Evolutionary conservation across 1,140 invertebrate genomes (phyloP).

Genomic region (Drusus annulatus): DNA sequence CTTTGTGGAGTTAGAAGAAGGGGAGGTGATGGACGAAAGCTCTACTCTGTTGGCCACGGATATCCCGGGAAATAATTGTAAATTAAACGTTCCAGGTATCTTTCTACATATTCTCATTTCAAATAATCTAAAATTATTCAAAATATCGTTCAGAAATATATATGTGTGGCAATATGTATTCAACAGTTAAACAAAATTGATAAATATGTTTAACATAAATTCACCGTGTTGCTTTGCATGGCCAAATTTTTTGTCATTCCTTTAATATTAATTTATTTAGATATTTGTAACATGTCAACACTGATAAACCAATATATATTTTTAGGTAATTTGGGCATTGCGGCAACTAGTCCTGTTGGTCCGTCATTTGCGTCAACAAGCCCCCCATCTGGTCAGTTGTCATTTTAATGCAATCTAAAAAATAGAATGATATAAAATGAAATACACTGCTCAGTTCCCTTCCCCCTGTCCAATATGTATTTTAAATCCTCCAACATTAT

Average conservation of each 20-base stretch:
- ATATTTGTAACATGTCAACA: no score
- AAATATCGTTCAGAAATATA: no score
- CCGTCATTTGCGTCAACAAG: slow-evolving; percentile 72
- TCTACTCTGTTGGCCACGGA: slow-evolving; percentile 81
- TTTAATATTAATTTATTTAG: background rate
- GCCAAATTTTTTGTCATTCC: no score
- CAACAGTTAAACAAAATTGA: no score
- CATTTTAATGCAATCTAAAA: background rate
- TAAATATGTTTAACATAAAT: no score
- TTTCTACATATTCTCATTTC: background rate
- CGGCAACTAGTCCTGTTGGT: slow-evolving; percentile 53
- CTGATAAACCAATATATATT: slow-evolving; percentile 2
- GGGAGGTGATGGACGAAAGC: slow-evolving; percentile 88
- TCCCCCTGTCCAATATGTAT: background rate
- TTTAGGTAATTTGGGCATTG: slow-evolving; percentile 39
- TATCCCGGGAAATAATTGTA: slow-evolving; percentile 63
- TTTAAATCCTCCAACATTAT: background rate
- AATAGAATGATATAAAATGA: slow-evolving; percentile 1
- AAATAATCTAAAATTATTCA: no score
- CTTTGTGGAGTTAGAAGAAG: slow-evolving; percentile 72
- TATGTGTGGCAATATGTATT: no score
- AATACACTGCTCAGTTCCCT: background rate
- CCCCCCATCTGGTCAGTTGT: slow-evolving; percentile 69
- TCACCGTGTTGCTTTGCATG: no score
- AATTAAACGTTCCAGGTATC: slow-evolving; percentile 66